Evolutionary conservation across 2,888 invertebrate genomes (phyloP), one percentile per base, ranked within the genome.

Genomic region (Cephus sareptanus): DNA sequence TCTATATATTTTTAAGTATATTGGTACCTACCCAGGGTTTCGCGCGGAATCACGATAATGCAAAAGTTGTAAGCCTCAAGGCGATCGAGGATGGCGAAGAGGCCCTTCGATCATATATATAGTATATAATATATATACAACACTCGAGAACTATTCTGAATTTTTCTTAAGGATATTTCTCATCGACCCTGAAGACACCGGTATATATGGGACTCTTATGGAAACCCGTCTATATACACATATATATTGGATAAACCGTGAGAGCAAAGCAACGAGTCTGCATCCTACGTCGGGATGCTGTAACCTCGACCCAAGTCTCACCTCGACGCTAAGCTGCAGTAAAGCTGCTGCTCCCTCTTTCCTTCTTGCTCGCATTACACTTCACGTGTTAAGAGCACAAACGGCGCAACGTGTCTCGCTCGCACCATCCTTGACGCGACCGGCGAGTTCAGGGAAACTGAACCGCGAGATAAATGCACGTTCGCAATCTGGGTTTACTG

Each of bases 401-500:
- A 56, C 56, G 9, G 56, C 15, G 56, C 23, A 56, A 9, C 34
- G 73, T 33, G n/a, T 34, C 73, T 73, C 34, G 73, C 73, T 73
- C 3, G 73, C 73, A 30, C 30, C 56, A 71, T 13, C 77, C 68
- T 71, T 30, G 79, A 73, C 78, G 56, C 56, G 23, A 56, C 56
- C 56, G 23, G 56, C 23, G 56, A 56, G 56, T 56, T 56, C 56
- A 56, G 56, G 56, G 56, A 56, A 23, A 56, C 23, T 23, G 56
- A 23, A 56, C 56, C 56, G 75, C 77, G 81, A 84, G 83, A 85
- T 83, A 84, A 85, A 85, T 85, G 85, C 84, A 79, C 82, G 81
- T 76, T 83, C 78, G 84, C 83, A 86, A 89, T 89, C 87, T 85
- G 87, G 87, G 87, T 88, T 88, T 89, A 87, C 86, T 84, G 83